These are phyloP conservation scores for Drosophila mojavensis DNA, from an alignment of 1,140 invertebrate genomes.

Conservation along the genomic window DNA sequence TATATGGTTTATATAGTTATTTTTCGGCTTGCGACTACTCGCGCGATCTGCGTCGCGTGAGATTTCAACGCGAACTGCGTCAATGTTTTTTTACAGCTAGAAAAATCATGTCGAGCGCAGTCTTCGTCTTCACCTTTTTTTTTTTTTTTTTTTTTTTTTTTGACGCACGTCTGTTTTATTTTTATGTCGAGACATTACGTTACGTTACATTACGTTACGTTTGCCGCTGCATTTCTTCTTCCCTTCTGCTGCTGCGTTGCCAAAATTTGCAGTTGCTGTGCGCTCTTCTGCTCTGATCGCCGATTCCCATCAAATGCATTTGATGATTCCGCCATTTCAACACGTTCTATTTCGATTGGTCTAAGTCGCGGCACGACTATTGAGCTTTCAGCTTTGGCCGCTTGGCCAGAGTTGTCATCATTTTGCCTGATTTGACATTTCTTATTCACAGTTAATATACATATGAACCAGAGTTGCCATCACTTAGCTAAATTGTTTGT, in stretches of 20 bases:
- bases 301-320: too few relatives aligned
- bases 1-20: slow-evolving; percentile 5
- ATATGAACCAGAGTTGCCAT: too few relatives aligned
- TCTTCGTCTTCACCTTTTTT: slow-evolving; percentile 7
- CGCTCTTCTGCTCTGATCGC: too few relatives aligned
- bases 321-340: too few relatives aligned
- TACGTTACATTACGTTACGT: too few relatives aligned
- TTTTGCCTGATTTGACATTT: too few relatives aligned
- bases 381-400: not conserved
- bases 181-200: not conserved
- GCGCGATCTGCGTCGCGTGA: slow-evolving; percentile 69
- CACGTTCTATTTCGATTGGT: not conserved
- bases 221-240: slow-evolving; percentile 23
- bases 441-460: too few relatives aligned
- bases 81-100: slow-evolving; percentile 48
- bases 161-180: slow-evolving; percentile 19
- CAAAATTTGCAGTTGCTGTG: slow-evolving; percentile 4
- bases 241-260: not conserved
- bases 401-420: too few relatives aligned
- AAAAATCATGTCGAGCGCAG: slow-evolving; percentile 42
- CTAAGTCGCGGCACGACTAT: too few relatives aligned
- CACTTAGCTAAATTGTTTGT: too few relatives aligned
- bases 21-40: slow-evolving; percentile 19
- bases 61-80: slow-evolving; percentile 72
- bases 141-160: not conserved